Base-by-base conservation (phyloP, 2,797 vertebrate species). In the Pipistrellus nathusii region DNA sequence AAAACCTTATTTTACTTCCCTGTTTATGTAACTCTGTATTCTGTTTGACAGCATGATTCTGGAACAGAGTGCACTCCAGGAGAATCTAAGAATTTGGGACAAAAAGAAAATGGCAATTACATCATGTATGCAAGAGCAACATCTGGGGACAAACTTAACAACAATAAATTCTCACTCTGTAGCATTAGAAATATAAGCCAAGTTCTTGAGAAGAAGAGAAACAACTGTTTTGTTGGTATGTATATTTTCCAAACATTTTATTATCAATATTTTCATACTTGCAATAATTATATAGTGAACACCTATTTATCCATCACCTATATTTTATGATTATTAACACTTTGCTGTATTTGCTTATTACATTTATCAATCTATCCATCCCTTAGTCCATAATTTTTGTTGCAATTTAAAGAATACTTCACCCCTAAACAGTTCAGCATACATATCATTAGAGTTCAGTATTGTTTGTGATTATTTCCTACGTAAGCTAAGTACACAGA, bases 121-220 rank as follows among this genome's bases (percentile, higher is more conserved):
- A 99, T 99, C 95, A 99, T 99, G 99, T 99, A 99, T 94, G 99
- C 99, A 96, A 98, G 99, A 98, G 99, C 99, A 93, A 99, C 99
- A 0, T 99, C 99, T 10, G 99, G 99, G 73, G 99, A 99, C 98
- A 99, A 99, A 94, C 97, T 98, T 32, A 99, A 99, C 98, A 99
- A 99, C 97, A 99, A 99, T 97, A 99, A 99, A 94, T 99, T 99
- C 98, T 99, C 99, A 32, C 96, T 98, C 88, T 99, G 99, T 98
- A 99, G 99, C 95, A 98, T 99, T 91, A 98, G 99, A 96, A 99
- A 99, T 96, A 99, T 99, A 97, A 99, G 99, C 76, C 99, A 98
- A 95, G 99, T 99, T 96, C 98, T 99, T 93, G 97, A 97, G 38
- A 99, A 99, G 97, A 99, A 99, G 98, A 99, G 98, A 96, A 98